These are phyloP conservation scores for Arctia plantaginis DNA, from an alignment of 2,888 invertebrate genomes.

Conservation along the genomic window DNA sequence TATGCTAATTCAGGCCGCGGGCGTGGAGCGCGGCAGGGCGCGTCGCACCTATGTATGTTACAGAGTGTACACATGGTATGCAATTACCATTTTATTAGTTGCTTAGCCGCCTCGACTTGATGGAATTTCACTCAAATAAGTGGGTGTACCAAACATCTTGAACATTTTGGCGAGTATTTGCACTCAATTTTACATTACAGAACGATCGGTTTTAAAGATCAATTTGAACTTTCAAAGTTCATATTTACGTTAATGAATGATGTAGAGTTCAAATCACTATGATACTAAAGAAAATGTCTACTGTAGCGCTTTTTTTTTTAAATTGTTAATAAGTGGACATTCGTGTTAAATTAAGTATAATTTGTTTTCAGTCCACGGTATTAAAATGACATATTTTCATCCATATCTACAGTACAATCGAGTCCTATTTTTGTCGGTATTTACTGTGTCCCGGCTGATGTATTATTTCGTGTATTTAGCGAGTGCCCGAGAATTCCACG, in stretches of 20 bases:
- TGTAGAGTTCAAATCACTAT: neutral
- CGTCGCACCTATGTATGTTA: conserved; percentile 50
- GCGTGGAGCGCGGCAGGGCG: conserved; percentile 55
- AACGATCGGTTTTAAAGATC: conserved; percentile 17
- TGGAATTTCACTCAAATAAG: conserved; percentile 40
- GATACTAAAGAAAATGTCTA: too few species aligned
- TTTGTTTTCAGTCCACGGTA: neutral
- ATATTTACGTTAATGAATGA: neutral
- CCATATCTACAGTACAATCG: conserved; percentile 15
- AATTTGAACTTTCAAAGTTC: conserved; percentile 10
- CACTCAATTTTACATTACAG: conserved; percentile 1
- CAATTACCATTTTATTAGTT: conserved; percentile 56
- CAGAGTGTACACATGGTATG: conserved; percentile 47
- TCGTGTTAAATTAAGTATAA: too few species aligned
- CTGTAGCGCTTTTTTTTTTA: too few species aligned
- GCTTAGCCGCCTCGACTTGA: conserved; percentile 36
- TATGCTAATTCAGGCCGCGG: conserved; percentile 69
- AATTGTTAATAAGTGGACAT: too few species aligned
- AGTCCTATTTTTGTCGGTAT: conserved; percentile 29
- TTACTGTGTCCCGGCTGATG: conserved; percentile 60
- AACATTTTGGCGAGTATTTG: conserved; percentile 9
- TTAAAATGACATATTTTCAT: neutral
- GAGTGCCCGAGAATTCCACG: conserved; percentile 70
- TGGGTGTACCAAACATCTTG: conserved; percentile 29
- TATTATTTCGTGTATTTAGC: conserved; percentile 67